Evolutionary conservation across 2,888 invertebrate genomes (phyloP), one percentile per base, ranked within the genome.

Genomic region (Patella pellucida): DNA sequence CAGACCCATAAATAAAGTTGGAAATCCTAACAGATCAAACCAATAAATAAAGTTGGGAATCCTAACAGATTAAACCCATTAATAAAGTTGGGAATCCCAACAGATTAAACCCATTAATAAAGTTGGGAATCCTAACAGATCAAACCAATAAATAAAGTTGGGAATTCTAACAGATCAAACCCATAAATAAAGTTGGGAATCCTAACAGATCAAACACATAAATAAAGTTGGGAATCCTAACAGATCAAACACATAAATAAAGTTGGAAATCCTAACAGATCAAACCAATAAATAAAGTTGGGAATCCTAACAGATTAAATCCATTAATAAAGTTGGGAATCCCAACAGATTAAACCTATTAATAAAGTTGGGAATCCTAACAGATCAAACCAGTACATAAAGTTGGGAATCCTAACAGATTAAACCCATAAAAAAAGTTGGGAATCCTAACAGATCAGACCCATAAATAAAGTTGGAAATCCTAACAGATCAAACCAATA

Each of bases 381-480:
- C 12, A 62, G 69, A 83, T 74, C 23, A 86, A 75, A 16, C 83
- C 85, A 56, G 85, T 78, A 50, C 83, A 67, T 14, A 85, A 77
- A 71, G 85, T 76, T 4, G 85, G 84, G 72, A 83, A 85, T 19
- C 85, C 83, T 31, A 31, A 31, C 31, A 31, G 31, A 31, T 31
- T 31, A 86, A 75, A 16, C 83, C 85, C 62, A 85, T 79, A 41
- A 83, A 62, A 14, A 85, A 78, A 72, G 84, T 76, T 9, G 85
- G 84, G 74, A 83, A 84, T 31, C 31, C n/a, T n/a, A 27, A 27
- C 27, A 27, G 27, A 83, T 74, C 23, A 86, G 75, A 16, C 83
- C 85, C 62, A 85, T 78, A 50, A 83, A 67, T 14, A 85, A 77
- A 71, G 85, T 76, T 4, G 85, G 84, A 71, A 83, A 85, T 27